Base-by-base conservation (phyloP, 2,113 vertebrate species). In the Calyptomena viridis region DNA sequence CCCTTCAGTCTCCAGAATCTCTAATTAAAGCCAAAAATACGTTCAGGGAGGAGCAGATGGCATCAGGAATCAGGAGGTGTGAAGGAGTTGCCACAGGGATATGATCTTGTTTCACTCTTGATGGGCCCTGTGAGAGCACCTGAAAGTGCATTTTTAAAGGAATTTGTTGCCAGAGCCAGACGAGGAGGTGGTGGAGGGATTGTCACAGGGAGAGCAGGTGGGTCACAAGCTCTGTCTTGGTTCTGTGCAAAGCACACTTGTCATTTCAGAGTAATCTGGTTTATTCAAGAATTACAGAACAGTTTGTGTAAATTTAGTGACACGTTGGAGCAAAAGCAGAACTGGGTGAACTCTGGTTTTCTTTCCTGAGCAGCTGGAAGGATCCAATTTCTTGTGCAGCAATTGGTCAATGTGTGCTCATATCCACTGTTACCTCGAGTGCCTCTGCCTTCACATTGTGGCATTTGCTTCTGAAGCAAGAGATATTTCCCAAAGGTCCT, bases 1-100 rank as follows among this genome's bases (percentile, higher is more conserved):
- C 85, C 90, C 53, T 80, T 77, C 66, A 37, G 67, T 69, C 30
- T 94, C 79, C 69, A 59, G 64, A 64, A 79, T 87, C 62, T 79
- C 69, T 87, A 50, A 87, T 92, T 90, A 92, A 79, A 92, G 56
- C 68, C 66, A 42, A 55, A 71, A 90, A 75, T 46, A 50, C 46
- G 50, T 74, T 79, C 24, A 13, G 59, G 71, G 52, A 84, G 44
- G 44, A 95, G 87, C 76, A 93, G 89, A 73, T 83, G 87, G 74
- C 62, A 28, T 47, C 47, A 52, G 40, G 73, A 84, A 53, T 39
- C 6, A 2, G 44, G 53, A 88, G 30, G 44, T 90, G 77, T 71
- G 88, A 73, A 60, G 30, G 50, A 53, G 68, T 64, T 67, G 52
- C 77, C 9, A 11, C 0, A 4, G 55, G 63, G 39, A 40, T 62